Conservation (phyloP, 1,140 invertebrate species). For the Macrocentrus cingulum region DNA sequence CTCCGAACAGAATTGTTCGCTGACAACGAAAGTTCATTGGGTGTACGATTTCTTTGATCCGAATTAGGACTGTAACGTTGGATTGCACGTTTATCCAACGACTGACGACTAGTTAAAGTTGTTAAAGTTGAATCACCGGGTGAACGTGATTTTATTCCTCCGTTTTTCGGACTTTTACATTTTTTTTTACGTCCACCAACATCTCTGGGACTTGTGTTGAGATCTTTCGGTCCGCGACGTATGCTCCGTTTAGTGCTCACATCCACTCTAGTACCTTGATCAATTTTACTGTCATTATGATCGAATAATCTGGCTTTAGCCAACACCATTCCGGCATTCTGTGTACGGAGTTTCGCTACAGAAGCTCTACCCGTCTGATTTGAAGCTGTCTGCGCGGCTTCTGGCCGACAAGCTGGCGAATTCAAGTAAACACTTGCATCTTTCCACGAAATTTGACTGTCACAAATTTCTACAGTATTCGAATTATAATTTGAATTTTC, state of each 20-base stretch:
- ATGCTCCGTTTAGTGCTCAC: background rate
- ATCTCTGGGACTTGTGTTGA: conserved; percentile 13
- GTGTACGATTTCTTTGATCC: conserved; percentile 22
- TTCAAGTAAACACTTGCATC: conserved; percentile 52
- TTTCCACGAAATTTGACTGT: conserved; percentile 48
- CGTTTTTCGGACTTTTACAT: conserved; percentile 35
- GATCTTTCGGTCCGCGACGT: conserved; percentile 7
- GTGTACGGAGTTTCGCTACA: conserved; percentile 63
- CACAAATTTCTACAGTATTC: conserved; percentile 11
- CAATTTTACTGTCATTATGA: conserved; percentile 45
- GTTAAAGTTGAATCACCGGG: conserved; percentile 26
- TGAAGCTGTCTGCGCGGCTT: conserved; percentile 31
- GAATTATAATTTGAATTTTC: background rate
- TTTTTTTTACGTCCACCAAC: conserved; percentile 26
- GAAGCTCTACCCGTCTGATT: conserved; percentile 62
- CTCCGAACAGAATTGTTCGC: background rate
- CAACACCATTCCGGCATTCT: conserved; percentile 71
- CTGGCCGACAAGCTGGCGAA: conserved; percentile 31
- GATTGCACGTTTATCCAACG: conserved; percentile 19
- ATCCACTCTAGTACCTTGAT: conserved; percentile 2
- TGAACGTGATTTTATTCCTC: conserved; percentile 24
- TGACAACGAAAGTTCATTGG: background rate
- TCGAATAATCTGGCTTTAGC: conserved; percentile 69
- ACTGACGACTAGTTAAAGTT: conserved; percentile 12
- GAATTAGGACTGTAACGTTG: conserved; percentile 13